These are phyloP conservation scores for Epinephelus lanceolatus DNA, from an alignment of 2,113 vertebrate species.

Conservation along the genomic window DNA sequence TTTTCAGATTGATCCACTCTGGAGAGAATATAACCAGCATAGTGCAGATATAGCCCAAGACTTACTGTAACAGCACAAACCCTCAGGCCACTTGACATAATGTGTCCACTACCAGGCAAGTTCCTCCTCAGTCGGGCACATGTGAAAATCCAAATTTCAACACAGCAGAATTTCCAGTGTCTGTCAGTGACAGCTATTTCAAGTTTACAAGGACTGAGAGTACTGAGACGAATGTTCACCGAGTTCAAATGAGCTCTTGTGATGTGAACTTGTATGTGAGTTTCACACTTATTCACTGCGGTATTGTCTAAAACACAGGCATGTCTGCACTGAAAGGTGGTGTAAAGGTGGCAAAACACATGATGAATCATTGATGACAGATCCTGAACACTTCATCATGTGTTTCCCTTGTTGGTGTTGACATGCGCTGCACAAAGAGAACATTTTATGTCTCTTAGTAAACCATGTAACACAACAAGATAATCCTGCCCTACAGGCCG, in stretches of 20 bases:
- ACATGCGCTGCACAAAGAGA: conserved; percentile 11
- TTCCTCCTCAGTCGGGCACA: conserved; percentile 19
- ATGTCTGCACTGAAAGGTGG: not conserved
- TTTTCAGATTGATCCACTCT: not conserved
- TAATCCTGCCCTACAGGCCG: not conserved
- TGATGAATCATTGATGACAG: conserved; percentile 26
- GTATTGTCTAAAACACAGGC: not conserved
- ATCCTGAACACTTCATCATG: not conserved
- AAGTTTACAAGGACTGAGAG: too few species aligned
- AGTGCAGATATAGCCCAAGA: not conserved
- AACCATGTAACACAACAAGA: conserved; percentile 1
- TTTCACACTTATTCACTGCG: not conserved
- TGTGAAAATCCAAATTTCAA: conserved; percentile 54
- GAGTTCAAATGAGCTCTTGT: not conserved
- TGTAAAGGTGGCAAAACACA: not conserved
- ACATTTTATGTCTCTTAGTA: conserved; percentile 1
- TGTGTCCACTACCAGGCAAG: not conserved
- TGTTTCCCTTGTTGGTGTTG: conserved; percentile 12
- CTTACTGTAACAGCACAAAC: conserved; percentile 11
- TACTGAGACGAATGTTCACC: not conserved
- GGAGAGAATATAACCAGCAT: not conserved
- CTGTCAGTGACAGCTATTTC: conserved; percentile 19
- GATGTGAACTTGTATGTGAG: not conserved
- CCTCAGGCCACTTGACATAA: not conserved
- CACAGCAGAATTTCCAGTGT: conserved; percentile 44